A percentile compares a stretch with the other conserved stretches of the same genome.
Evolutionary conservation across 2,888 invertebrate genomes (phyloP).

Genomic region (Horisme vitalbata): DNA sequence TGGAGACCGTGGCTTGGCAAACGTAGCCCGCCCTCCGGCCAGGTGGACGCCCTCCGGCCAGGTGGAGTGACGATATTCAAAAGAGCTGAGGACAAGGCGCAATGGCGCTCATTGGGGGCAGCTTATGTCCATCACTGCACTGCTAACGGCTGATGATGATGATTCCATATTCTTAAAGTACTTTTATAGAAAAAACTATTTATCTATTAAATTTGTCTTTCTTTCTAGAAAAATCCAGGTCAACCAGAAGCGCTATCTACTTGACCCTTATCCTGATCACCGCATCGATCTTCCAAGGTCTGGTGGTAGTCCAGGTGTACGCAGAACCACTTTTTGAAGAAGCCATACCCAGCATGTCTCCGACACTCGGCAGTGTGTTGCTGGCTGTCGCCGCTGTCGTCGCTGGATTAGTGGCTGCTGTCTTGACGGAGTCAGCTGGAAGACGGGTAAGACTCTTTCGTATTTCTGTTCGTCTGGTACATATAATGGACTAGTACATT

Average conservation of each 20-base stretch:
- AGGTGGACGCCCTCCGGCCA: too few relatives aligned
- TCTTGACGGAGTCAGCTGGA: constrained; percentile 55
- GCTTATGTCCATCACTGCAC: too few relatives aligned
- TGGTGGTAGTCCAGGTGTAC: constrained; percentile 62
- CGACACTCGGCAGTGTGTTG: constrained; percentile 53
- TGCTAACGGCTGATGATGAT: too few relatives aligned
- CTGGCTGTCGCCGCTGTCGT: constrained; percentile 48
- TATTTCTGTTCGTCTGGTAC: constrained; percentile 31
- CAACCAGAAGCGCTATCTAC: constrained; percentile 52
- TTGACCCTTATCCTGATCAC: constrained; percentile 47
- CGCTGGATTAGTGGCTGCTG: constrained; percentile 53
- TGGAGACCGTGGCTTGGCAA: too few relatives aligned
- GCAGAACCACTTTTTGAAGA: constrained; percentile 59
- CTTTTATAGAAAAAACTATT: background rate
- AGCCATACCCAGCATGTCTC: constrained; percentile 55
- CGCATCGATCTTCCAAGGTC: constrained; percentile 58
- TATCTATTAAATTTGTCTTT: background rate
- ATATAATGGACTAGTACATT: background rate
- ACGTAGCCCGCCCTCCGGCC: too few relatives aligned
- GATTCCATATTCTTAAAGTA: too few relatives aligned
- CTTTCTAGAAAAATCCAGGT: constrained; percentile 54
- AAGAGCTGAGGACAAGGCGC: too few relatives aligned
- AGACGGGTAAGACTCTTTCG: constrained; percentile 50
- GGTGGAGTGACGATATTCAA: too few relatives aligned
- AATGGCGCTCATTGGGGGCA: too few relatives aligned